A percentile compares a stretch with the other conserved stretches of the same genome.
These are phyloP conservation scores for Caenorhabditis wallacei DNA, from an alignment of 2,888 invertebrate genomes.

Conservation along the genomic window DNA sequence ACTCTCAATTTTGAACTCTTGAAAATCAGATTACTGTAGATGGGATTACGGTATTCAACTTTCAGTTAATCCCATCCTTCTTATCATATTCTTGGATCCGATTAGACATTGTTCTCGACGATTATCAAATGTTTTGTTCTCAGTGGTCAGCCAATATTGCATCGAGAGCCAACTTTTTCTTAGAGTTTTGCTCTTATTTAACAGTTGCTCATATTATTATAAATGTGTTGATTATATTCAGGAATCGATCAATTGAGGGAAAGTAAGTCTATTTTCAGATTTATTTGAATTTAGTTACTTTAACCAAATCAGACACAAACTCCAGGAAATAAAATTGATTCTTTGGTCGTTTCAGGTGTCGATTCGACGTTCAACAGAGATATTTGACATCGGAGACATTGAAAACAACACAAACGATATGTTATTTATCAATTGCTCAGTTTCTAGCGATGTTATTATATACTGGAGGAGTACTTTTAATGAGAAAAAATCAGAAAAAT, in stretches of 20 bases:
- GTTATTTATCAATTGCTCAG: slow-evolving; percentile 46
- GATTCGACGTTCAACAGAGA: slow-evolving; percentile 44
- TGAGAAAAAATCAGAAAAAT: slow-evolving; percentile 38
- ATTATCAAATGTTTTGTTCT: slow-evolving; percentile 59
- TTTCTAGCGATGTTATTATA: slow-evolving; percentile 53
- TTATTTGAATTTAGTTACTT: neutral
- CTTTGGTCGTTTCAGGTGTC: slow-evolving; percentile 19
- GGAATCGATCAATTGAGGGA: slow-evolving; percentile 25
- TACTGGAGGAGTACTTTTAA: slow-evolving; percentile 49
- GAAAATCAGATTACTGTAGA: neutral
- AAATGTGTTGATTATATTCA: slow-evolving; percentile 34
- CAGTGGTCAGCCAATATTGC: slow-evolving; percentile 48
- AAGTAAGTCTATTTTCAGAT: slow-evolving; percentile 26
- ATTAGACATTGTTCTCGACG: slow-evolving; percentile 38
- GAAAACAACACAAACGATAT: slow-evolving; percentile 51
- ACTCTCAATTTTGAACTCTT: neutral
- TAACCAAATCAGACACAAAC: neutral
- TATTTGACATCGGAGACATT: slow-evolving; percentile 48
- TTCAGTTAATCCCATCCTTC: slow-evolving; percentile 43
- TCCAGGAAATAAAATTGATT: neutral
- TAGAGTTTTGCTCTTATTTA: slow-evolving; percentile 35
- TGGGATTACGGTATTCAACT: neutral
- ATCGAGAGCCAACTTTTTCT: slow-evolving; percentile 29
- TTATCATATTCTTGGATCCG: slow-evolving; percentile 47
- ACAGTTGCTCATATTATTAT: slow-evolving; percentile 46